Conservation (phyloP, 2,888 invertebrate species). For the Nineta flava region DNA sequence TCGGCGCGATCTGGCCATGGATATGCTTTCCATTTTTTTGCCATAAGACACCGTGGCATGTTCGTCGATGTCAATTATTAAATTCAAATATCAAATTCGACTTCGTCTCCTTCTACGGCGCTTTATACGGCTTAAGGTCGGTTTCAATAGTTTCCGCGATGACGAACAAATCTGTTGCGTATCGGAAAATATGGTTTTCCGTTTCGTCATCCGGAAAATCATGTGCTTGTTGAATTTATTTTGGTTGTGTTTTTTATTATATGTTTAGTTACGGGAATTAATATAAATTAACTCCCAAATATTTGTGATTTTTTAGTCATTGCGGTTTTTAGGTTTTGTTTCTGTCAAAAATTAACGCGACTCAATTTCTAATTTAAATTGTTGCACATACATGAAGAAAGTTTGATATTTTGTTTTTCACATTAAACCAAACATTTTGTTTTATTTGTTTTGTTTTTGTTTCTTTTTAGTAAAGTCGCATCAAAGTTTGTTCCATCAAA, state of each 20-base stretch:
- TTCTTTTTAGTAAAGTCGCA: background rate
- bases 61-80: slow-evolving; percentile 18
- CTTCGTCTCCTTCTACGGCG: slow-evolving; percentile 30
- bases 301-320: background rate
- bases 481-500: background rate
- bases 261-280: background rate
- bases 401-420: slow-evolving; percentile 14
- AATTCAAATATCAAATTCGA: slow-evolving; percentile 24
- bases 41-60: slow-evolving; percentile 93
- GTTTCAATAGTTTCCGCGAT: slow-evolving; percentile 11
- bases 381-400: slow-evolving; percentile 26
- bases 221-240: background rate
- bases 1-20: slow-evolving; percentile 53
- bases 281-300: background rate
- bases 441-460: background rate
- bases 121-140: slow-evolving; percentile 21
- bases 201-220: slow-evolving; percentile 5
- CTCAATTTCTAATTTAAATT: background rate
- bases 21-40: slow-evolving; percentile 87
- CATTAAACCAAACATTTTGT: background rate
- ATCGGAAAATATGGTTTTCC: background rate
- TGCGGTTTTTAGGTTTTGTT: background rate
- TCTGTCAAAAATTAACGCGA: background rate
- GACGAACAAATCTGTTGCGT: slow-evolving; percentile 5
- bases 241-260: background rate